Evolutionary conservation across 1,140 invertebrate species (phyloP).

Genomic region (Halictus rubicundus): DNA sequence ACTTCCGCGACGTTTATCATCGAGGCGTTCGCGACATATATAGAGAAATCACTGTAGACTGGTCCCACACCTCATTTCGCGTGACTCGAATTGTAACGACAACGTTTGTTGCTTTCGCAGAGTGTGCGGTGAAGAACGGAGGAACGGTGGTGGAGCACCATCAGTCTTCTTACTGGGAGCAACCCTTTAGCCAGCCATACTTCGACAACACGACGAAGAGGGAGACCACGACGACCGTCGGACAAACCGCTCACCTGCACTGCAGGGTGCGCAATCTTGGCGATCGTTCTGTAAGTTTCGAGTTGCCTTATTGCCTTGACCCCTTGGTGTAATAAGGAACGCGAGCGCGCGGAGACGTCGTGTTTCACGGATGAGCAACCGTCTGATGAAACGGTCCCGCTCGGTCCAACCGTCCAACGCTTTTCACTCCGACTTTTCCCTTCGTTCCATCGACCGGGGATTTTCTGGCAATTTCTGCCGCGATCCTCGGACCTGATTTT

Average conservation of each 20-base stretch:
- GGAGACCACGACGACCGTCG: slow-evolving; percentile 91
- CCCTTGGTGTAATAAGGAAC: slow-evolving; percentile 49
- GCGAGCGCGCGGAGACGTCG: background rate
- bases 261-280: slow-evolving; percentile 92
- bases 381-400: slow-evolving; percentile 18
- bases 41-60: too few species aligned
- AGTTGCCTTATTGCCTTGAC: slow-evolving; percentile 50
- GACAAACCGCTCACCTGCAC: slow-evolving; percentile 91
- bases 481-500: slow-evolving; percentile 18
- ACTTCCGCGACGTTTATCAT: too few species aligned
- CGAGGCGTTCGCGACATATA: too few species aligned
- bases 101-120: slow-evolving; percentile 62
- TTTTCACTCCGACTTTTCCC: slow-evolving; percentile 8
- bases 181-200: slow-evolving; percentile 91
- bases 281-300: slow-evolving; percentile 90
- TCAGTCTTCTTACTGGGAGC: slow-evolving; percentile 83
- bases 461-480: slow-evolving; percentile 25
- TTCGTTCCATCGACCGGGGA: slow-evolving; percentile 19
- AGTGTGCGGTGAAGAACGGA: slow-evolving; percentile 71
- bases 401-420: background rate
- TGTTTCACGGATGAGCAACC: slow-evolving; percentile 35
- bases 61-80: too few species aligned
- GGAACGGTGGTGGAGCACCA: slow-evolving; percentile 73
- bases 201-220: slow-evolving; percentile 93
- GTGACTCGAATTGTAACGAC: slow-evolving; percentile 45